phyloP scores from a whole-genome alignment of 2,113 vertebrate species.

The Dromiciops gliroides region DNA sequence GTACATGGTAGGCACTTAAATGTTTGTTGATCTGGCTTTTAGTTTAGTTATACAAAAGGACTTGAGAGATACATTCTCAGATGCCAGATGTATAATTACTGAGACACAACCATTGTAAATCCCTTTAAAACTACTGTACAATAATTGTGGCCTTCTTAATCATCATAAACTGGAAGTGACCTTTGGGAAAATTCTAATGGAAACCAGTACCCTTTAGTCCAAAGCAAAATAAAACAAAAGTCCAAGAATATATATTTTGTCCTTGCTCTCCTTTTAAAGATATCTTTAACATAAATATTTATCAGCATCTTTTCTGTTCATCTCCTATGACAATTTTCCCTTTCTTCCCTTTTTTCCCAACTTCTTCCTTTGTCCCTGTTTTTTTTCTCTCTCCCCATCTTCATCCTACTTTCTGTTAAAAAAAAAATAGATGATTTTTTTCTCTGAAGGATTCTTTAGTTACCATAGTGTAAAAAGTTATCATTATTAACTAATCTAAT shows the following conservation, averaged over 20 bases:
- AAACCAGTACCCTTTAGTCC: neutral
- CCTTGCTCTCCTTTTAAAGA: neutral
- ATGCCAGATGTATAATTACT: neutral
- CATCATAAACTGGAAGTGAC: neutral
- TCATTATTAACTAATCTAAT: too few species aligned
- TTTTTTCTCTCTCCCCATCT: conserved; percentile 16
- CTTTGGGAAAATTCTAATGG: conserved; percentile 12
- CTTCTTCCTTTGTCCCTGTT: neutral
- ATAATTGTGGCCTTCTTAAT: neutral
- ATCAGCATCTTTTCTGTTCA: neutral
- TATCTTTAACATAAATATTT: neutral
- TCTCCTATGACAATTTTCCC: neutral
- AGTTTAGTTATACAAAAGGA: neutral
- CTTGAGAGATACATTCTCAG: neutral
- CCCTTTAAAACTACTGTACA: neutral
- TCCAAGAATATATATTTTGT: neutral
- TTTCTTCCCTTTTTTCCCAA: neutral
- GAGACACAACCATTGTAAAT: neutral
- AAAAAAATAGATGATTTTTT: neutral
- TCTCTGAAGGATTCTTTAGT: neutral
- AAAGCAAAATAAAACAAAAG: neutral
- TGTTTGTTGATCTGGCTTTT: neutral
- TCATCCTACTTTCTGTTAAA: neutral
- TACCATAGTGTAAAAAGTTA: too few species aligned
- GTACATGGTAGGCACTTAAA: neutral